A percentile compares a stretch with the other conserved stretches of the same genome.
Conservation (phyloP, 2,888 invertebrate species). For the Andrena marginata region DNA sequence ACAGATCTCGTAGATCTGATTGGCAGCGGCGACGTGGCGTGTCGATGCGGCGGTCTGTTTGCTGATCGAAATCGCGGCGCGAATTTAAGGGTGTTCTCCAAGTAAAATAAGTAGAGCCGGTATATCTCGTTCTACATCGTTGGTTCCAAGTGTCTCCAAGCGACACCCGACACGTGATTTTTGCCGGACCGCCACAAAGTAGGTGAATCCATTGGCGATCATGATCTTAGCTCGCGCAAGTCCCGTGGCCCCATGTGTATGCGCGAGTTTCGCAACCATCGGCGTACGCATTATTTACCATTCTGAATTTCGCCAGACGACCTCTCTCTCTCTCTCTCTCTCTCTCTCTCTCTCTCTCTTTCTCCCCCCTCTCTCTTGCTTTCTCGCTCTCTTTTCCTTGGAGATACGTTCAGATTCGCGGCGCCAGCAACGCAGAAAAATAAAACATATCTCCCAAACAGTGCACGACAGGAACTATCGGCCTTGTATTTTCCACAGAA, state of each 20-base stretch:
- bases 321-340: neutral
- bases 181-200: conserved; percentile 34
- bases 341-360: no score
- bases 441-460: neutral
- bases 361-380: no score
- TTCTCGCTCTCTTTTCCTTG: neutral
- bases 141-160: conserved; percentile 18
- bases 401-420: conserved; percentile 22
- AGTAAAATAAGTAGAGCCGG: conserved; percentile 40
- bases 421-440: neutral
- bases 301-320: conserved; percentile 21
- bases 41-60: neutral
- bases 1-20: neutral
- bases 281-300: conserved; percentile 47
- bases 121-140: conserved; percentile 52
- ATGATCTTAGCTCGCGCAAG: conserved; percentile 13
- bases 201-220: conserved; percentile 55
- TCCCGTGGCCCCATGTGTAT: conserved; percentile 1
- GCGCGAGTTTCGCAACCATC: conserved; percentile 51
- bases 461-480: neutral
- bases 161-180: conserved; percentile 26
- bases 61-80: neutral
- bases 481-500: no score
- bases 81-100: conserved; percentile 28
- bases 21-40: neutral